Evolutionary conservation across 2,888 invertebrate species (phyloP), one percentile per base, ranked within the genome.

Genomic region (Orchestes rusci): DNA sequence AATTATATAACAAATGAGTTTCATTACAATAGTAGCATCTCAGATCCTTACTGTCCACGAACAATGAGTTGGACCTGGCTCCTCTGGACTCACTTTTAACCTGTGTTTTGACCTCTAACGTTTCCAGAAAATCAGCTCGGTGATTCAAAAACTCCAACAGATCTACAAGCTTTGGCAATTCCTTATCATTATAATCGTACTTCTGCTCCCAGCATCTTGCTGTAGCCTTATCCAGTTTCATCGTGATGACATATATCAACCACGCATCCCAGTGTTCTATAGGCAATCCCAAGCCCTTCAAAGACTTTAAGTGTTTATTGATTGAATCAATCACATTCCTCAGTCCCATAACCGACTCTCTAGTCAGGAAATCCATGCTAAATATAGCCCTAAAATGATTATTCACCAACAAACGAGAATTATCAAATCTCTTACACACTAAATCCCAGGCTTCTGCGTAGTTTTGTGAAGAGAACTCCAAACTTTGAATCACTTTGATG

Each of bases 391-490:
- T 23, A 23, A 23, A 10, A 23, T 23, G 23, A 10, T 23, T 10
- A 23, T 23, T 30, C 12, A 30, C 30, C 30, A 30, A 30, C 12
- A 30, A 30, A 30, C 30, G 30, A 10, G 30, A 30, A 30, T 30
- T 30, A 12, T 30, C 12, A 30, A 30, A 30, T 12, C 30, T 30
- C 12, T 30, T 5, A 12, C 30, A 30, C 5, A 30, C 12, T 10
- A 30, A 30, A 30, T 30, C 30, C 30, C 30, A 30, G 12, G 30
- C 30, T 12, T 30, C 30, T 10, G 30, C 12, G 13, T 30, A 30
- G 12, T 30, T 30, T 5, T 30, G 7, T 10, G 30, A 30, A 12
- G 13, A 30, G 12, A 30, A 30, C 30, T 30, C 30, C 12, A 30
- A 30, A 30, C 30, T 30, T 30, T 30, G 12, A 30, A 30, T 30